phyloP scores from a whole-genome alignment of 2,797 vertebrate genomes.

The Cottoperca gobio region DNA sequence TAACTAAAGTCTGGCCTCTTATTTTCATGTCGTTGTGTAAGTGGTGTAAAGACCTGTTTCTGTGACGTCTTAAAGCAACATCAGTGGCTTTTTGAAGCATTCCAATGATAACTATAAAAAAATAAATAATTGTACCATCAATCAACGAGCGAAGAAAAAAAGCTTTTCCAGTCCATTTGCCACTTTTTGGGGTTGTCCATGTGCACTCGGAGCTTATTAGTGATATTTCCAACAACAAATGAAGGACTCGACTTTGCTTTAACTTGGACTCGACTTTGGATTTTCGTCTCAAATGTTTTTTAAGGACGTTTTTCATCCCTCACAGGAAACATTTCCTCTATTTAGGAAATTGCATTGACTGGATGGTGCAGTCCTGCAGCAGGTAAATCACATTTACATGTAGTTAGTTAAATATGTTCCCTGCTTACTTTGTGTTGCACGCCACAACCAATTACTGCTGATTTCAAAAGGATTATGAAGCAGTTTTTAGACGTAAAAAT shows the following conservation, averaged over 20 bases:
- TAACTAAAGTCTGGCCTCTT: no score
- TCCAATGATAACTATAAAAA: conserved; percentile 27
- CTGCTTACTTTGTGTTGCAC: not conserved
- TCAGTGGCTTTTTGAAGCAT: not conserved
- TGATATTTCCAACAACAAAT: conserved; percentile 48
- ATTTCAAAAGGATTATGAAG: not conserved
- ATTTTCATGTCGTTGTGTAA: not conserved
- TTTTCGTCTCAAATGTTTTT: conserved; percentile 16
- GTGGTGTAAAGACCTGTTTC: not conserved
- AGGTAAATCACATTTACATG: conserved; percentile 13
- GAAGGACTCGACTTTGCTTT: conserved; percentile 28
- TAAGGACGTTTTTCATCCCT: conserved; percentile 6
- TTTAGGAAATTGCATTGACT: conserved; percentile 14
- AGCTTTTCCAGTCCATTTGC: conserved; percentile 14
- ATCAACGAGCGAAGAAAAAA: conserved; percentile 1
- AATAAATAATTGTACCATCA: conserved; percentile 21
- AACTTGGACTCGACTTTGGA: conserved; percentile 22
- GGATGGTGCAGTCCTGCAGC: conserved; percentile 12
- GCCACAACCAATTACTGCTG: not conserved
- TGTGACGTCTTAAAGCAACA: conserved; percentile 1
- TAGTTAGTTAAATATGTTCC: conserved; percentile 18
- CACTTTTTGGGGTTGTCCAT: not conserved
- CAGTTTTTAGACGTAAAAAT: not conserved
- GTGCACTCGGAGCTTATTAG: conserved; percentile 18
- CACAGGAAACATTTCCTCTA: conserved; percentile 17